phyloP scores from a whole-genome alignment of 2,888 invertebrate species.

The Pollenia griseotomentosa region DNA sequence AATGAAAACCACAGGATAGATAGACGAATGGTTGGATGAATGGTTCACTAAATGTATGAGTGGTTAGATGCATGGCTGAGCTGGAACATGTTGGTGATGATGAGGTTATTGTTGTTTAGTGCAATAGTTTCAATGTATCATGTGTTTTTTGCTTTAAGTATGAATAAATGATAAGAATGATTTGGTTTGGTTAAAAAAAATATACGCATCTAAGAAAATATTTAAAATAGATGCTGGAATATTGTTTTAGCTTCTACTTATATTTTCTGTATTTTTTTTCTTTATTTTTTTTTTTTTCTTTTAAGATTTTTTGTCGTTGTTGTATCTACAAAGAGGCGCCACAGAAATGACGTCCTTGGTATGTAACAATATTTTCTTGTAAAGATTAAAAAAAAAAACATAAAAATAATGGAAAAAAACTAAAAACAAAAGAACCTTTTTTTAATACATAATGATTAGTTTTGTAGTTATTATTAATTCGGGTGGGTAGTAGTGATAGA shows the following conservation, averaged over 20 bases:
- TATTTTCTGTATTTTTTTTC: not conserved
- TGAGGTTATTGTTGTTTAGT: not conserved
- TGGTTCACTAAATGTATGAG: constrained; percentile 6
- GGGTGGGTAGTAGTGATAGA: constrained; percentile 14
- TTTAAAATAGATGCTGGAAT: not conserved
- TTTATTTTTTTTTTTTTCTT: not conserved
- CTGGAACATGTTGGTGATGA: constrained; percentile 20
- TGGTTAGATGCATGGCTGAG: not conserved
- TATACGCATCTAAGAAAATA: not conserved
- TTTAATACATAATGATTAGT: constrained; percentile 38
- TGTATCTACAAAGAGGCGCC: constrained; percentile 58
- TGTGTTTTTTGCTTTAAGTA: too few species aligned
- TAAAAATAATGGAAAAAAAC: not conserved
- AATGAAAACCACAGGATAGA: constrained; percentile 55
- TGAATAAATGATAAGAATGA: too few species aligned
- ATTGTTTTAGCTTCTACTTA: not conserved
- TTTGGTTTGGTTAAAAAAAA: too few species aligned
- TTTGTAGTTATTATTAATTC: not conserved
- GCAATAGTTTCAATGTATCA: not conserved
- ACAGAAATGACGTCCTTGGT: constrained; percentile 58
- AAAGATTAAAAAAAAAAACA: not conserved
- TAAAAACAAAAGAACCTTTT: constrained; percentile 5
- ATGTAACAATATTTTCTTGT: constrained; percentile 47
- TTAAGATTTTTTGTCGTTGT: not conserved
- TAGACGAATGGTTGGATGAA: not conserved